Percentiles rank a stretch among this genome's conserved stretches.
Conservation (phyloP, 2,888 invertebrate species). For the Lepidonotus clava region DNA sequence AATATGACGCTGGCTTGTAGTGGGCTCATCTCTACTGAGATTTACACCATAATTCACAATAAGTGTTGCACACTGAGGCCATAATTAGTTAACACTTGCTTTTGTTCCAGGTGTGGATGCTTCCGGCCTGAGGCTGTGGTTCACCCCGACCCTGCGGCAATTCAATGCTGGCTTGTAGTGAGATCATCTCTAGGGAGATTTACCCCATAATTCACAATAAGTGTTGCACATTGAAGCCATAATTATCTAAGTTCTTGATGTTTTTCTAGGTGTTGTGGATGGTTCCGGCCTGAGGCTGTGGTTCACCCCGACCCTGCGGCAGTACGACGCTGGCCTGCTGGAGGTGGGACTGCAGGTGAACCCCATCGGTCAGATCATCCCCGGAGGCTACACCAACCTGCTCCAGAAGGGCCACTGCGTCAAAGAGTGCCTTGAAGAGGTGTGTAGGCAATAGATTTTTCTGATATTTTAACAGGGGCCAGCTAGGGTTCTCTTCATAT, state of each 20-base stretch:
- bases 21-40: too few species aligned
- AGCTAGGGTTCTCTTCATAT: too few species aligned
- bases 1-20: too few species aligned
- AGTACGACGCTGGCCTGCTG: conserved; percentile 13
- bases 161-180: conserved; percentile 13
- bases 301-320: conserved; percentile 13
- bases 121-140: conserved; percentile 38
- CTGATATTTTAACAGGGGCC: too few species aligned
- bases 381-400: neutral
- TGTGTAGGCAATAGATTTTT: neutral
- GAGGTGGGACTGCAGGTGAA: neutral
- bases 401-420: conserved; percentile 26
- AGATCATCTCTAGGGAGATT: too few species aligned
- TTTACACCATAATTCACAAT: too few species aligned
- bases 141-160: neutral
- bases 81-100: too few species aligned
- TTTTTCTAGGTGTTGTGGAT: conserved; percentile 32
- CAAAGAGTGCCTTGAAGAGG: conserved; percentile 29
- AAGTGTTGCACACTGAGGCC: too few species aligned
- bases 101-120: too few species aligned
- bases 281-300: conserved; percentile 33
- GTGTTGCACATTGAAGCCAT: too few species aligned
- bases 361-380: conserved; percentile 12
- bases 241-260: too few species aligned
- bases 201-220: too few species aligned